Evolutionary conservation across 2,888 invertebrate species (phyloP).

Genomic region (Amiota minor): DNA sequence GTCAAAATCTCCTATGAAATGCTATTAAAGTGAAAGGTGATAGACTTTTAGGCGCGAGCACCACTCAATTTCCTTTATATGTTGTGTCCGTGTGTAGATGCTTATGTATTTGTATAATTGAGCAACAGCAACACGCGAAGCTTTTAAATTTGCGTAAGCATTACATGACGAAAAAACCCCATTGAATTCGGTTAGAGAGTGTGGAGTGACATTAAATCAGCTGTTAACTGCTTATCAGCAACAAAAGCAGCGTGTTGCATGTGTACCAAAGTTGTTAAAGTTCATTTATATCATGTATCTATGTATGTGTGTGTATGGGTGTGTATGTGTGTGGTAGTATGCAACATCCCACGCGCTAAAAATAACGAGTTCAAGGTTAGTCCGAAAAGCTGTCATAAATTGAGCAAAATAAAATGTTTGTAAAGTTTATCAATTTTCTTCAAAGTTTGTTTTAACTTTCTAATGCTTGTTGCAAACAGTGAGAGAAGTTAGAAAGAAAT

Average conservation of each 20-base stretch:
- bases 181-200: too few species aligned
- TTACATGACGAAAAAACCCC: too few species aligned
- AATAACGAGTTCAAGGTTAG: conserved; percentile 54
- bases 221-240: too few species aligned
- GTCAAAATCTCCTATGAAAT: not conserved
- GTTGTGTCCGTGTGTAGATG: too few species aligned
- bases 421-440: not conserved
- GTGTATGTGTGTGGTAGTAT: not conserved
- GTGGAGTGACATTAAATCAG: too few species aligned
- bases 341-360: conserved; percentile 35
- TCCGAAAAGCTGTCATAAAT: not conserved
- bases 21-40: not conserved
- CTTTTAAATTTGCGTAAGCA: too few species aligned
- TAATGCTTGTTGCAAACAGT: conserved; percentile 6
- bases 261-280: not conserved
- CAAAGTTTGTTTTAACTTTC: too few species aligned
- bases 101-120: too few species aligned
- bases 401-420: not conserved
- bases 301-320: conserved; percentile 5
- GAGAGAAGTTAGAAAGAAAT: not conserved
- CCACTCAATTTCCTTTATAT: too few species aligned
- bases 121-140: too few species aligned
- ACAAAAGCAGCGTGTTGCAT: too few species aligned
- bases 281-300: conserved; percentile 6
- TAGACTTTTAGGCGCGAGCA: conserved; percentile 16